Percentiles rank a stretch among this genome's conserved stretches.
These are phyloP conservation scores for Promerops cafer DNA, from an alignment of 2,113 vertebrate genomes.

Conservation along the genomic window DNA sequence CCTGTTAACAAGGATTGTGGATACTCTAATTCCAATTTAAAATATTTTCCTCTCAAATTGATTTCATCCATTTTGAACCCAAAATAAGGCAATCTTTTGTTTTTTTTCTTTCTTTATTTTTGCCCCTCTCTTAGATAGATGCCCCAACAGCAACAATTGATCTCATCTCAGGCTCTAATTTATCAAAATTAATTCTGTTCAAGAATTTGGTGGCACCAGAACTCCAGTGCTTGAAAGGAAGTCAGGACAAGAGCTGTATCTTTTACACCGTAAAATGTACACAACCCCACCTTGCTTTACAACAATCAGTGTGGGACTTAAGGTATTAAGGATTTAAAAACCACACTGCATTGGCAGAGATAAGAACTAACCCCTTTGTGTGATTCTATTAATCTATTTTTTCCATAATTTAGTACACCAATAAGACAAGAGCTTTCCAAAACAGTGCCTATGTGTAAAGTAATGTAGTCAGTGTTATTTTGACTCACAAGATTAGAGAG, in stretches of 20 bases:
- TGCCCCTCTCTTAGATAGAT: accelerated
- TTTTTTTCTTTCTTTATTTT: background rate
- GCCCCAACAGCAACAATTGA: background rate
- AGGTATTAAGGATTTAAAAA: background rate
- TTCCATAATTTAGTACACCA: background rate
- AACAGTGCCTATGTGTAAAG: background rate
- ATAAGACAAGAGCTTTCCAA: background rate
- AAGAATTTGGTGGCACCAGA: background rate
- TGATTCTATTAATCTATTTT: background rate
- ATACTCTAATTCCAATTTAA: background rate
- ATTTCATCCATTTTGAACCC: background rate
- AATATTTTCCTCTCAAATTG: background rate
- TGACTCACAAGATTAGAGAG: background rate
- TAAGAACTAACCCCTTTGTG: background rate
- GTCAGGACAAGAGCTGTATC: background rate
- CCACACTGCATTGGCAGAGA: background rate
- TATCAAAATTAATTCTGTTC: background rate
- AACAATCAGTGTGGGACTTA: background rate
- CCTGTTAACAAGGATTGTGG: background rate
- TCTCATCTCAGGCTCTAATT: background rate
- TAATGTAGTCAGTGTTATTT: background rate
- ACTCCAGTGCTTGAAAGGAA: background rate
- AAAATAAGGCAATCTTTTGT: background rate
- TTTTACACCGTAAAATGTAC: background rate
- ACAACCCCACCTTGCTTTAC: background rate